Conservation (phyloP, 2,113 vertebrate species). For the Amia ocellicauda region DNA sequence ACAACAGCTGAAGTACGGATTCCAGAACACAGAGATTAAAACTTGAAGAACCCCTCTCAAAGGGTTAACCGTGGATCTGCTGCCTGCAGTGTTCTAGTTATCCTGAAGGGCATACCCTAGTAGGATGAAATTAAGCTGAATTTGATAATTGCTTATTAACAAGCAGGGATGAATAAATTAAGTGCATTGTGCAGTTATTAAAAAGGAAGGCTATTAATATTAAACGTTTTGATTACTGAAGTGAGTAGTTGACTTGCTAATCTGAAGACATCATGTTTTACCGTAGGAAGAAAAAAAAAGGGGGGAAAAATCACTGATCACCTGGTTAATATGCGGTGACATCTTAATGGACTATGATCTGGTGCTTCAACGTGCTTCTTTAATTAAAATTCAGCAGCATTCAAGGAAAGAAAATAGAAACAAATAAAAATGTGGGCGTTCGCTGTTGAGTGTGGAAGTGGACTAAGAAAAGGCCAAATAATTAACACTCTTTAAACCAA, state of each 20-base stretch:
- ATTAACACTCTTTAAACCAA: no score
- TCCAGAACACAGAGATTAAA: neutral
- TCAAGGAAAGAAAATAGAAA: slow-evolving; percentile 4
- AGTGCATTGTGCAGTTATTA: slow-evolving; percentile 18
- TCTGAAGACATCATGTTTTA: neutral
- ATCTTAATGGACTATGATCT: slow-evolving; percentile 9
- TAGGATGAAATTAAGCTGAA: slow-evolving; percentile 18
- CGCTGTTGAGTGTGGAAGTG: neutral
- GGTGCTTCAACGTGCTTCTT: neutral
- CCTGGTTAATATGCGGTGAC: slow-evolving; percentile 1
- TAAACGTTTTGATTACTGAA: slow-evolving; percentile 20
- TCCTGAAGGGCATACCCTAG: slow-evolving; percentile 9
- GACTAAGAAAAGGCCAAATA: no score
- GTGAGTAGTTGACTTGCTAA: slow-evolving; percentile 11
- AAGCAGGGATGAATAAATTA: slow-evolving; percentile 23
- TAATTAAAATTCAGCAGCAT: slow-evolving; percentile 15
- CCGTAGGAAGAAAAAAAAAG: neutral
- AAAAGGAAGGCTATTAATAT: slow-evolving; percentile 14
- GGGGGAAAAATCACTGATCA: neutral
- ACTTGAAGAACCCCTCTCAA: neutral
- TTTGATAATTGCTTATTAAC: slow-evolving; percentile 28
- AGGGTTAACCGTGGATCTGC: neutral
- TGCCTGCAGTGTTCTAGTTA: neutral
- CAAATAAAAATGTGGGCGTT: neutral
- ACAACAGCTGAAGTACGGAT: neutral